Evolutionary conservation across 2,113 vertebrate genomes (phyloP).

Genomic region (Oreocharis arfaki): DNA sequence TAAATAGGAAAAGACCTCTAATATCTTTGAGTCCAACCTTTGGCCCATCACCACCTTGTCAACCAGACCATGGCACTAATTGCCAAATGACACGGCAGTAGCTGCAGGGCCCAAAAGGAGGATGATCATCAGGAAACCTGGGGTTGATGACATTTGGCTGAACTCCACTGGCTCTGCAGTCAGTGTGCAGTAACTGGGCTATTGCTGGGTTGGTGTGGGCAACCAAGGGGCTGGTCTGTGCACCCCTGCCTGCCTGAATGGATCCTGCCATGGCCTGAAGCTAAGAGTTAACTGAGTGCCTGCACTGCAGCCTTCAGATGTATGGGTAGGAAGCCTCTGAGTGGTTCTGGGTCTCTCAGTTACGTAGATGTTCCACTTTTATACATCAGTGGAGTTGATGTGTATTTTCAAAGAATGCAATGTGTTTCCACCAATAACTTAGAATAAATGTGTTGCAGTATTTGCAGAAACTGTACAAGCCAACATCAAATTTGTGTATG

Average conservation of each 20-base stretch:
- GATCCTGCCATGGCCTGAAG: neutral
- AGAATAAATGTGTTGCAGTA: neutral
- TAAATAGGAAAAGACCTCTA: neutral
- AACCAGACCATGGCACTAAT: neutral
- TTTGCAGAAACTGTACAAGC: neutral
- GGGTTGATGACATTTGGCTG: neutral
- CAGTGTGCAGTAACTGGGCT: neutral
- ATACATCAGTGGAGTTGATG: neutral
- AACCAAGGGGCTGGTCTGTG: neutral
- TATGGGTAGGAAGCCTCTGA: neutral
- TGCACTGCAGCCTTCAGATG: neutral
- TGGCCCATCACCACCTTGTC: neutral
- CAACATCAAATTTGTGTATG: neutral
- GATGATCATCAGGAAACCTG: neutral
- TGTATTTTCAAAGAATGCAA: neutral
- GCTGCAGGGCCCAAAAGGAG: neutral
- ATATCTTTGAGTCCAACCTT: neutral
- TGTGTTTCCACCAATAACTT: neutral
- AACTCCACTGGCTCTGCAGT: neutral
- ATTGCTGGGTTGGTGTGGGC: neutral
- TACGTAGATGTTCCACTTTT: neutral
- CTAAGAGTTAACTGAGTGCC: neutral
- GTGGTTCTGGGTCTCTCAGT: neutral
- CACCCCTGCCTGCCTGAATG: accelerated
- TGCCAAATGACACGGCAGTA: neutral